Base-by-base conservation (phyloP, 2,797 vertebrate genomes). In the Loris lydekkerianus region DNA sequence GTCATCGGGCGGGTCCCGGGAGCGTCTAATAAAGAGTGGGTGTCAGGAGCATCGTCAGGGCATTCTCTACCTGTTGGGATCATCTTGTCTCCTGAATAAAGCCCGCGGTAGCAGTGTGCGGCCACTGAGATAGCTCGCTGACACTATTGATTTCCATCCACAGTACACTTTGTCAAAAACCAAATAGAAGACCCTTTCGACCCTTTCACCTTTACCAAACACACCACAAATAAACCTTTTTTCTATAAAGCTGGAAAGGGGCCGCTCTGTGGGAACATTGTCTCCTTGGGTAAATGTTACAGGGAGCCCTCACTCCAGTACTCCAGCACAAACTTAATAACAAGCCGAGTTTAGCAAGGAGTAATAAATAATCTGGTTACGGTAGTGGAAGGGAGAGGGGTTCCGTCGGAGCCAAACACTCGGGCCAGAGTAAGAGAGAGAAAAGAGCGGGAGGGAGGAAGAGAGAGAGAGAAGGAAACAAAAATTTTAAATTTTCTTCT, bases 101-200 rank as follows among this genome's bases (percentile, higher is more conserved):
- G 99, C 98, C 98, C 97, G 97, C 98, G 96, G 98, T 98, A 97
- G 98, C 98, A 97, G 97, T 96, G 98, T 98, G 98, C 98, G 95
- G 98, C 98, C 98, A 99, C 99, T 99, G 98, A 98, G 98, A 98
- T 97, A 98, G 98, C 98, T 98, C 96, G 98, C 98, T 99, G 99
- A 98, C 97, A 98, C 99, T 99, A 99, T 99, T 99, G 99, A 99
- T 99, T 99, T 99, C 99, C 99, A 99, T 98, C 99, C 98, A 98
- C 98, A 98, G 98, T 99, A 99, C 99, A 99, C 99, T 99, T 99
- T 99, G 99, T 99, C 99, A 99, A 99, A 99, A 99, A 99, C 99
- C 99, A 99, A 99, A 99, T 99, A 99, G 98, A 99, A 99, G 99
- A 98, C 99, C 99, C 99, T 99, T 98, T 99, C 99, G 99, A 99